These are phyloP conservation scores for Sebastes itinus DNA, from an alignment of 2,797 vertebrate genomes.

Conservation along the genomic window DNA sequence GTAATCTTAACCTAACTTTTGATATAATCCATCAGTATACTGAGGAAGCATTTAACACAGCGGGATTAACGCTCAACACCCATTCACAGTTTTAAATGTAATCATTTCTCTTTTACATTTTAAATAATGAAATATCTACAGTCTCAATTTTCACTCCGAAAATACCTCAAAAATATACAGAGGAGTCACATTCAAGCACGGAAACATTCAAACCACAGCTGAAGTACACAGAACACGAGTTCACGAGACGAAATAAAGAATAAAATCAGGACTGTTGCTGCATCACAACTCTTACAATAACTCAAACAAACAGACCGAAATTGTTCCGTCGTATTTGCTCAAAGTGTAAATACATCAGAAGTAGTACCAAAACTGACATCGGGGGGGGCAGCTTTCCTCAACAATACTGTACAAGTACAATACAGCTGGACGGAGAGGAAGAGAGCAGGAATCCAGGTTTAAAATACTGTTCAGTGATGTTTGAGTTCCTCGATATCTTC, in stretches of 20 bases:
- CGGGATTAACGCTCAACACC: neutral
- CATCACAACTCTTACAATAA: neutral
- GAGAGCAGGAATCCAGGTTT: neutral
- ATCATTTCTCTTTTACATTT: neutral
- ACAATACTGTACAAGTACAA: neutral
- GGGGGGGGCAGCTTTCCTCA: neutral
- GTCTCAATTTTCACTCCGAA: neutral
- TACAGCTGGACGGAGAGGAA: neutral
- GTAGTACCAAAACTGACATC: slow-evolving; percentile 6
- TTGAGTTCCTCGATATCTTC: neutral
- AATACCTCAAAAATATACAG: neutral
- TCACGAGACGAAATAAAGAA: neutral
- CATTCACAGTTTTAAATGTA: neutral
- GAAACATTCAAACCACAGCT: slow-evolving; percentile 3
- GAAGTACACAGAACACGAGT: neutral
- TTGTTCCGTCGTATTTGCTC: neutral
- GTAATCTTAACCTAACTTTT: neutral
- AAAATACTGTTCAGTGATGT: neutral
- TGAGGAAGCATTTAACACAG: neutral
- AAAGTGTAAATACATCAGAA: neutral
- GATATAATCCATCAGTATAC: neutral
- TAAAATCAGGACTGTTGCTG: neutral
- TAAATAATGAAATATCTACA: neutral
- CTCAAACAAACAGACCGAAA: neutral
- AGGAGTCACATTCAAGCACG: slow-evolving; percentile 6